Conservation (phyloP, 1,140 invertebrate species). For the Drosophila orena region DNA sequence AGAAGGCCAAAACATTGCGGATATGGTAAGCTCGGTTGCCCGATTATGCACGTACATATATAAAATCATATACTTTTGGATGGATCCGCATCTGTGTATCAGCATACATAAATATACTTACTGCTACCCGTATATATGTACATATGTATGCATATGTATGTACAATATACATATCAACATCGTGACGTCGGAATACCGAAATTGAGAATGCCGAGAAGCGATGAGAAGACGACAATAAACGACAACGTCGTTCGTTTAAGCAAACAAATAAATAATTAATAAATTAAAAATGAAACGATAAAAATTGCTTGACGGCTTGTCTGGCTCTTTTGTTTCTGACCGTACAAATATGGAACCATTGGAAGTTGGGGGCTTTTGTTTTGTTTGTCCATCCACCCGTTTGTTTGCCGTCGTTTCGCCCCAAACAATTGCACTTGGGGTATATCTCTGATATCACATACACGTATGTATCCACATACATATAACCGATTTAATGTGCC, state of each 20-base stretch:
- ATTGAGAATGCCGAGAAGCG: constrained; percentile 31
- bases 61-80: background rate
- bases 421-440: constrained; percentile 37
- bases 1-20: constrained; percentile 45
- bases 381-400: constrained; percentile 50
- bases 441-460: background rate
- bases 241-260: constrained; percentile 51
- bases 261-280: constrained; percentile 75
- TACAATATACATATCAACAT: no score
- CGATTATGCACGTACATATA: background rate
- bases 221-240: constrained; percentile 24
- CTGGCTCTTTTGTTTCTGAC: constrained; percentile 38
- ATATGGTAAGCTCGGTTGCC: constrained; percentile 22
- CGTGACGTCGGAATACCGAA: constrained; percentile 58
- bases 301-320: constrained; percentile 48
- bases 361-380: constrained; percentile 34
- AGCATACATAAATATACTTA: constrained; percentile 23
- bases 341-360: constrained; percentile 1
- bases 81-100: constrained; percentile 16
- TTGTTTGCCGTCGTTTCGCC: constrained; percentile 35
- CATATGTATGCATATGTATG: constrained; percentile 10
- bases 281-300: constrained; percentile 67
- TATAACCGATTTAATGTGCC: background rate
- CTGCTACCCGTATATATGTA: background rate
- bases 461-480: no score